phyloP scores from a whole-genome alignment of 2,888 invertebrate genomes.

The Anthophora plumipes region DNA sequence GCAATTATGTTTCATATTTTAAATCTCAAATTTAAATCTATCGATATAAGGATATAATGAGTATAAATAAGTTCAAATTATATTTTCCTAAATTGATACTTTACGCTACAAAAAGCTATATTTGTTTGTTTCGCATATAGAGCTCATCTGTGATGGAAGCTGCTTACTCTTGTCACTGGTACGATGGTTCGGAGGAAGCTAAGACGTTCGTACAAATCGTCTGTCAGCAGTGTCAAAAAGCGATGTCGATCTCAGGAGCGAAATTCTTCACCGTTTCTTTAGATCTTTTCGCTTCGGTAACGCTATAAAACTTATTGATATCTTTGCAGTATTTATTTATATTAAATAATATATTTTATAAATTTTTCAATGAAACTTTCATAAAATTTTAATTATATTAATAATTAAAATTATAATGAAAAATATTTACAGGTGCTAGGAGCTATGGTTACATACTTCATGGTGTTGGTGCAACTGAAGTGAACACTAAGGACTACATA shows the following conservation, averaged over 20 bases:
- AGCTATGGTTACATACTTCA: slow-evolving; percentile 95
- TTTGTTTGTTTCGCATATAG: slow-evolving; percentile 85
- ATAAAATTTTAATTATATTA: too few species aligned
- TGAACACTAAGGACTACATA: slow-evolving; percentile 81
- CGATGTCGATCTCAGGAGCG: slow-evolving; percentile 94
- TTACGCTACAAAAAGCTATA: not conserved
- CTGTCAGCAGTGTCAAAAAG: slow-evolving; percentile 95
- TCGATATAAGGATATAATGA: not conserved
- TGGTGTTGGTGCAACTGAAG: slow-evolving; percentile 95
- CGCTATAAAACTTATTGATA: not conserved
- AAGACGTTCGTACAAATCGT: slow-evolving; percentile 96
- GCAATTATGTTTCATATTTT: too few species aligned
- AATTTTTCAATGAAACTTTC: not conserved
- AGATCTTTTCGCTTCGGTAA: slow-evolving; percentile 94
- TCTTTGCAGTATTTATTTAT: not conserved
- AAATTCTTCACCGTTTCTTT: slow-evolving; percentile 95
- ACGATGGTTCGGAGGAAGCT: slow-evolving; percentile 95
- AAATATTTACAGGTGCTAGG: slow-evolving; percentile 89
- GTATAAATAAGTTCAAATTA: too few species aligned
- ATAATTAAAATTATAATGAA: not conserved
- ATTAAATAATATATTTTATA: not conserved
- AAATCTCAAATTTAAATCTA: not conserved
- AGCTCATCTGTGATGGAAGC: slow-evolving; percentile 97
- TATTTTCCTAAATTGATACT: too few species aligned
- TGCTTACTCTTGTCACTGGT: slow-evolving; percentile 96